Base-by-base conservation (phyloP, 2,888 invertebrate species). In the Acanthosoma haemorrhoidale region DNA sequence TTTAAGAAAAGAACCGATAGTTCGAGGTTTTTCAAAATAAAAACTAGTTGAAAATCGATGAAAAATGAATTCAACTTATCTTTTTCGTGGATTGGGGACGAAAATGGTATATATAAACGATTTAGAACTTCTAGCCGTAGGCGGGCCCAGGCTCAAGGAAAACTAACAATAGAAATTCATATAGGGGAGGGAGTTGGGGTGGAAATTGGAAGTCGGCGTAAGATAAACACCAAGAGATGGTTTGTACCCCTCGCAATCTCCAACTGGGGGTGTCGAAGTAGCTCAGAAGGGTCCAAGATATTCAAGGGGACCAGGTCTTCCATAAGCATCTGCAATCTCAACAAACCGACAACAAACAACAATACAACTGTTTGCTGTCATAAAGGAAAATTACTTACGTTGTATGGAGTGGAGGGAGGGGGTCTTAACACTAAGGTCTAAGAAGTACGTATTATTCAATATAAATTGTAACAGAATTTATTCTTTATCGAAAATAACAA, bases 131-230 rank as follows among this genome's bases (percentile, higher is more conserved):
- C 5, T n/a, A 25, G n/a, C 51, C 21, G 21, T 51, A 51, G 51
- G 51, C n/a, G 29, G 51, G 25, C 51, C 51, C n/a, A 25, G 51
- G 29, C 51, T 51, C n/a, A 51, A 51, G 51, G 51, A 51, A 51
- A 51, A 51, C 51, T 51, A 51, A 51, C 51, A 51, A 51, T 51
- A 21, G 29, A 51, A 51, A 51, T 51, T 51, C 51, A 51, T 51
- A 51, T 51, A 51, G 51, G 51, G 51, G 51, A 25, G 51, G 3
- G 51, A 51, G 51, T 51, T 51, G 51, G 25, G 29, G 51, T 51
- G 51, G 51, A 51, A 51, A 51, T n/a, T 25, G 13, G 51, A 51
- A 51, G 51, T 51, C 51, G 51, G 51, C 6, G 4, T n/a, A 51
- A 51, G 51, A 51, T 51, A 51, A 51, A 51, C 51, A 51, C 51